Evolutionary conservation across 1,140 invertebrate species (phyloP).

Genomic region (Diachasmimorpha longicaudata): DNA sequence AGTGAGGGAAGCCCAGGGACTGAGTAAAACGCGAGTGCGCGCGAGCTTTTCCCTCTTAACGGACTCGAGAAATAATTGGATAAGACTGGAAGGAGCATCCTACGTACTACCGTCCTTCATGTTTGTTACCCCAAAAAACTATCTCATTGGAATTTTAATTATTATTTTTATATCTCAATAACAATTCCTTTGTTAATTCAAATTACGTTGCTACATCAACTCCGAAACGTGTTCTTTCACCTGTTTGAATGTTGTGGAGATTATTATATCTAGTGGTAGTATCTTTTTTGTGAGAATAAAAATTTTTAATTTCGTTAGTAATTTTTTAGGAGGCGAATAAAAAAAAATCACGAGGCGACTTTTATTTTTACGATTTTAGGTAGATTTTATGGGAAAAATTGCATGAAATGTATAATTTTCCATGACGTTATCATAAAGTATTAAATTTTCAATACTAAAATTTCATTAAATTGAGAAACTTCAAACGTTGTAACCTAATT

Average conservation of each 20-base stretch:
- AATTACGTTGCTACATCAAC: neutral
- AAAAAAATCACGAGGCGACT: no score
- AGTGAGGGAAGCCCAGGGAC: neutral
- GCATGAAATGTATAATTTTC: no score
- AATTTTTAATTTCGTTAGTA: no score
- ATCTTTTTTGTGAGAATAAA: no score
- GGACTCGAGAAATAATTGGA: slow-evolving; percentile 38
- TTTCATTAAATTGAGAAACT: no score
- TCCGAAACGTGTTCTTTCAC: neutral
- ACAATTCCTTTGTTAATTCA: neutral
- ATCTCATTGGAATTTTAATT: neutral
- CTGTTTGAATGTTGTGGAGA: neutral
- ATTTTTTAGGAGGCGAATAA: no score
- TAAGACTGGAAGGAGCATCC: slow-evolving; percentile 28
- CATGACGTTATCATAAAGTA: no score
- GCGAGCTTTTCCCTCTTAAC: slow-evolving; percentile 21
- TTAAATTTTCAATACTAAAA: no score
- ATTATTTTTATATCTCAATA: neutral
- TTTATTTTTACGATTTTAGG: no score
- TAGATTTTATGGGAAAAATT: no score
- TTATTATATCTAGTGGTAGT: neutral
- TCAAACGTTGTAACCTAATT: no score
- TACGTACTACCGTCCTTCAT: neutral
- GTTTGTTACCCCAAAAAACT: neutral
- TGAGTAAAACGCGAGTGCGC: slow-evolving; percentile 4